These are phyloP conservation scores for Hypomecis punctinalis DNA, from an alignment of 2,888 invertebrate species.

Conservation along the genomic window DNA sequence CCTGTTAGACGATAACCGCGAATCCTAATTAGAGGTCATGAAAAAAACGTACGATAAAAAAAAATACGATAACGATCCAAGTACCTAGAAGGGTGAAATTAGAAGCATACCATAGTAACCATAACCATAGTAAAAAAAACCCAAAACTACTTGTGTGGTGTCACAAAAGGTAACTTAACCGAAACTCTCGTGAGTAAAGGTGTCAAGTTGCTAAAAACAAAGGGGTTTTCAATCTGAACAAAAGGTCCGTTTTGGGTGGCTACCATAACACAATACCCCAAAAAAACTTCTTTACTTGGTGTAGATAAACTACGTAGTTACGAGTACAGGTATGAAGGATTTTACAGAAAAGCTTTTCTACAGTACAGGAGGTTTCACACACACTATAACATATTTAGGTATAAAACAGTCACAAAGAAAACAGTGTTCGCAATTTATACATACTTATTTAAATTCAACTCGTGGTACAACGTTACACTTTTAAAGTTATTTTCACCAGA, in stretches of 20 bases:
- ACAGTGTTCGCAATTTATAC: too few species aligned
- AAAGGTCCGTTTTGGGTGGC: constrained; percentile 49
- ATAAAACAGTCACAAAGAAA: too few species aligned
- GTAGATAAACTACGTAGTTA: constrained; percentile 25
- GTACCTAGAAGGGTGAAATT: too few species aligned
- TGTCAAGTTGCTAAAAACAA: constrained; percentile 54
- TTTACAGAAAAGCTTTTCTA: not conserved
- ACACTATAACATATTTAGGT: too few species aligned
- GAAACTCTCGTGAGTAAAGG: constrained; percentile 40
- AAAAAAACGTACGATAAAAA: too few species aligned
- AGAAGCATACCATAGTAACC: not conserved
- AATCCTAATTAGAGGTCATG: too few species aligned
- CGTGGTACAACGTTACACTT: too few species aligned
- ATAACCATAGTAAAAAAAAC: not conserved
- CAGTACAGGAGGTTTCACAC: not conserved
- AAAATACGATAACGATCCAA: too few species aligned
- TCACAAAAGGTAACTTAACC: constrained; percentile 17
- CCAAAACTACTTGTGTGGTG: constrained; percentile 3
- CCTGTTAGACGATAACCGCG: too few species aligned
- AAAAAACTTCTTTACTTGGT: constrained; percentile 25
- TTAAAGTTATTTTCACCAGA: too few species aligned
- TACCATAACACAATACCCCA: constrained; percentile 38
- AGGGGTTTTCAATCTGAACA: constrained; percentile 50
- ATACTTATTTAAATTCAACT: too few species aligned
- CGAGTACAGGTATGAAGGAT: constrained; percentile 14